A percentile compares a stretch with the other conserved stretches of the same genome.
Evolutionary conservation across 1,140 invertebrate species (phyloP).

Genomic region (Eufriesea mexicana): DNA sequence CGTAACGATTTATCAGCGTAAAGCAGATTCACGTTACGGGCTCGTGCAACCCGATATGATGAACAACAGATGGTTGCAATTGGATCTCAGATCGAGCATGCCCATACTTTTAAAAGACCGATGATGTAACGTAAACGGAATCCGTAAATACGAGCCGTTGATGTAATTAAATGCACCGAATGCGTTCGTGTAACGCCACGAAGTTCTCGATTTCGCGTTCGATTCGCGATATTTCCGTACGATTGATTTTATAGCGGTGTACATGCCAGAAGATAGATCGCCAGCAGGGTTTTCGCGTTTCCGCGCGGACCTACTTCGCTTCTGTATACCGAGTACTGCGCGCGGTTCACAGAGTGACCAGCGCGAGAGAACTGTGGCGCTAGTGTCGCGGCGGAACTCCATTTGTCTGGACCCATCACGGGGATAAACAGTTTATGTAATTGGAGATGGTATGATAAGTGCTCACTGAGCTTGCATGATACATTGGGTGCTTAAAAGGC

Average conservation of each 20-base stretch:
- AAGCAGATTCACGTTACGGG: conserved; percentile 37
- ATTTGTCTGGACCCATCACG: too few relatives aligned
- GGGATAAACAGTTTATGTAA: too few relatives aligned
- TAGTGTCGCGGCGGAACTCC: too few relatives aligned
- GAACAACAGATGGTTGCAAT: conserved; percentile 53
- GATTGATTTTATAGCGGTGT: background rate
- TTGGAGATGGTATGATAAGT: too few relatives aligned
- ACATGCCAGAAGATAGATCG: background rate
- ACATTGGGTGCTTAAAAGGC: too few relatives aligned
- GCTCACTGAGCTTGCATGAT: too few relatives aligned
- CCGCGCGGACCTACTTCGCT: background rate
- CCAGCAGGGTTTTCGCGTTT: background rate
- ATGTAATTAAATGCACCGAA: conserved; percentile 14
- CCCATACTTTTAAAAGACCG: conserved; percentile 6
- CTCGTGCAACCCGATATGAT: conserved; percentile 41
- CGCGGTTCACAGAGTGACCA: too few relatives aligned
- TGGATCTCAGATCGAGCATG: conserved; percentile 39
- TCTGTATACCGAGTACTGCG: too few relatives aligned
- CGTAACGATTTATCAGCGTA: conserved; percentile 52
- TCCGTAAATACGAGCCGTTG: background rate
- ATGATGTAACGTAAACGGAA: conserved; percentile 10
- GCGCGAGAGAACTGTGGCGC: too few relatives aligned
- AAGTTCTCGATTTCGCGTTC: background rate
- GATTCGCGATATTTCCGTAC: background rate
- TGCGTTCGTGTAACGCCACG: background rate